Percentiles rank a stretch among this genome's conserved stretches.
Conservation (phyloP, 1,140 invertebrate genomes). For the Lamellibrachia luymesi region DNA sequence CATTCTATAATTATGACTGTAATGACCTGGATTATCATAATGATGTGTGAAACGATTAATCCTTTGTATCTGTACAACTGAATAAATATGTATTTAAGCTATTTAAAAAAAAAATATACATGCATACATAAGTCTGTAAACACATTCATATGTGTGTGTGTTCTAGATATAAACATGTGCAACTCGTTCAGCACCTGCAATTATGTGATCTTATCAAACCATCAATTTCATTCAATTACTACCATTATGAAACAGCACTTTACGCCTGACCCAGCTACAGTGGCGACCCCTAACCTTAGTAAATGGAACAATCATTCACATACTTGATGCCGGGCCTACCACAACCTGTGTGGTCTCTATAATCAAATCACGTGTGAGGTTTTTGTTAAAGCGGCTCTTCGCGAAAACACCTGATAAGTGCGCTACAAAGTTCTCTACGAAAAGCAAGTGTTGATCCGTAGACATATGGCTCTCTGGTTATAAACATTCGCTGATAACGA, state of each 20-base stretch:
- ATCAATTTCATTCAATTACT: not conserved
- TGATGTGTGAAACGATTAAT: not conserved
- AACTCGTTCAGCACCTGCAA: not conserved
- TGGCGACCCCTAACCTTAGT: not conserved
- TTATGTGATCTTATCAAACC: not conserved
- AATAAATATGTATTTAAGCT: not conserved
- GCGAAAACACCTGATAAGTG: not conserved
- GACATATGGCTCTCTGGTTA: not conserved
- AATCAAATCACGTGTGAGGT: not conserved
- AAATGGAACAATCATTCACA: not conserved
- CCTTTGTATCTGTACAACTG: not conserved
- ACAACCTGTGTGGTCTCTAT: not conserved
- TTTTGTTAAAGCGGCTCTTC: not conserved
- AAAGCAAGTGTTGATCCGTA: not conserved
- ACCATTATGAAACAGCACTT: not conserved
- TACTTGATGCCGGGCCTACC: not conserved
- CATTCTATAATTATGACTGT: not conserved
- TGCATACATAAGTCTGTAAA: not conserved
- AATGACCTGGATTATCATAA: not conserved
- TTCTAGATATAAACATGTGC: not conserved
- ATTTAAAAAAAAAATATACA: not conserved
- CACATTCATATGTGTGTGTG: not conserved
- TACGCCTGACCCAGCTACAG: not conserved
- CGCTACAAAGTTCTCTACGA: not conserved
- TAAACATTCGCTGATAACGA: not conserved